phyloP scores from a whole-genome alignment of 2,797 vertebrate species.

The Diceros bicornis region DNA sequence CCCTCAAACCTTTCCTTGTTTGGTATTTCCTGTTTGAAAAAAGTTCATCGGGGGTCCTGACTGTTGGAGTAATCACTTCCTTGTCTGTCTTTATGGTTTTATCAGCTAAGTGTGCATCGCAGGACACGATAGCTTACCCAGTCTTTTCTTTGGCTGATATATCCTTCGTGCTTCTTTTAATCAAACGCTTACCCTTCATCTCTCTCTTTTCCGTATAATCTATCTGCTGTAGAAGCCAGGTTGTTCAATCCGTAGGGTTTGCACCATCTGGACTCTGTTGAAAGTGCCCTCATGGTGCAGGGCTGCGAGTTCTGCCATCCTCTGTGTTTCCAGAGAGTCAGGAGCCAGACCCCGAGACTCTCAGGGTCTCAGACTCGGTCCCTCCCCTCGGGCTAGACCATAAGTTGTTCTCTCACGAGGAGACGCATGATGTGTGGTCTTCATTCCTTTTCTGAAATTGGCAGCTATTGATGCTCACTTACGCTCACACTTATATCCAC shows the following conservation, averaged over 20 bases:
- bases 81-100: fast-evolving
- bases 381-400: not conserved
- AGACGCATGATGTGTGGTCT: fast-evolving
- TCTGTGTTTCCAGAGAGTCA: fast-evolving
- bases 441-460: fast-evolving
- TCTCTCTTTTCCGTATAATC: not conserved
- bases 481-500: fast-evolving
- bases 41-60: fast-evolving
- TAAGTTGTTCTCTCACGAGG: fast-evolving
- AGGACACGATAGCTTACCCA: fast-evolving
- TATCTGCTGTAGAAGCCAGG: not conserved
- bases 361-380: not conserved
- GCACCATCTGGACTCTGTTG: fast-evolving
- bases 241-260: fast-evolving
- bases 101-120: fast-evolving
- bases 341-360: fast-evolving
- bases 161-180: not conserved
- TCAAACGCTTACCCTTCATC: fast-evolving
- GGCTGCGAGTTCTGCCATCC: not conserved
- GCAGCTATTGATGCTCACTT: fast-evolving
- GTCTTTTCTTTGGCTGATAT: not conserved
- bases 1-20: fast-evolving
- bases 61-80: fast-evolving
- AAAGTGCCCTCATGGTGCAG: fast-evolving
- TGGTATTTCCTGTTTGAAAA: not conserved